These are phyloP conservation scores for Meda fulgida DNA, from an alignment of 2,797 vertebrate species.

Conservation along the genomic window DNA sequence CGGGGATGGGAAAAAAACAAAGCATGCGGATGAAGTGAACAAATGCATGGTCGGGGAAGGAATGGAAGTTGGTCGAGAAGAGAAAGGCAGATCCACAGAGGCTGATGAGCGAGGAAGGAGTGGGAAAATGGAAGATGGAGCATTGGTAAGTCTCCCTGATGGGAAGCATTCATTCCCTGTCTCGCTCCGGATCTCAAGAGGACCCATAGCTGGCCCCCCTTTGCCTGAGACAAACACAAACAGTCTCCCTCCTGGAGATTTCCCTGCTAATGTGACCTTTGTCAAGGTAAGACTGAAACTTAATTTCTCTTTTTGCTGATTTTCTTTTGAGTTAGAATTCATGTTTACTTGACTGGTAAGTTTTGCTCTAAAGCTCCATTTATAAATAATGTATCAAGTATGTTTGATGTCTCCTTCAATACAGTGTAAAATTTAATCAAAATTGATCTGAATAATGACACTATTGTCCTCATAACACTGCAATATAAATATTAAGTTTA, in stretches of 20 bases:
- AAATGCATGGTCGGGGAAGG: background rate
- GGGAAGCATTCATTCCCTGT: slow-evolving; percentile 78
- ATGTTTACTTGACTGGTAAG: background rate
- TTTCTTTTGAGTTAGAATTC: background rate
- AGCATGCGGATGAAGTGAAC: slow-evolving; percentile 29
- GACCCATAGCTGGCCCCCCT: slow-evolving; percentile 88
- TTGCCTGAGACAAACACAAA: slow-evolving; percentile 72
- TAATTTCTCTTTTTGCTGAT: background rate
- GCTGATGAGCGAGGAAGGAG: background rate
- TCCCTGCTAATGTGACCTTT: slow-evolving; percentile 91
- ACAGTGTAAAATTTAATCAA: background rate
- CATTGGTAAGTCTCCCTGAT: slow-evolving; percentile 4
- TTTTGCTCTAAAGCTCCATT: background rate
- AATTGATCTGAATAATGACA: background rate
- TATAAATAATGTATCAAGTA: background rate
- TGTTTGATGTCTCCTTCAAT: background rate
- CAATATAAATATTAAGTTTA: too few species aligned
- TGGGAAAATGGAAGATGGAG: slow-evolving; percentile 34
- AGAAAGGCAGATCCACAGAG: background rate
- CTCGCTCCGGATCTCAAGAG: slow-evolving; percentile 85
- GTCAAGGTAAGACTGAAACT: slow-evolving; percentile 80
- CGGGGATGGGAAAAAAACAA: slow-evolving; percentile 59
- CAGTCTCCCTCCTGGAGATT: slow-evolving; percentile 75
- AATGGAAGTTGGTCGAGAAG: background rate
- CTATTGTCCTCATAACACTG: background rate